Percentiles rank a stretch among this genome's conserved stretches.
Conservation (phyloP, 2,797 vertebrate species). For the Melanotaenia pygmaea region DNA sequence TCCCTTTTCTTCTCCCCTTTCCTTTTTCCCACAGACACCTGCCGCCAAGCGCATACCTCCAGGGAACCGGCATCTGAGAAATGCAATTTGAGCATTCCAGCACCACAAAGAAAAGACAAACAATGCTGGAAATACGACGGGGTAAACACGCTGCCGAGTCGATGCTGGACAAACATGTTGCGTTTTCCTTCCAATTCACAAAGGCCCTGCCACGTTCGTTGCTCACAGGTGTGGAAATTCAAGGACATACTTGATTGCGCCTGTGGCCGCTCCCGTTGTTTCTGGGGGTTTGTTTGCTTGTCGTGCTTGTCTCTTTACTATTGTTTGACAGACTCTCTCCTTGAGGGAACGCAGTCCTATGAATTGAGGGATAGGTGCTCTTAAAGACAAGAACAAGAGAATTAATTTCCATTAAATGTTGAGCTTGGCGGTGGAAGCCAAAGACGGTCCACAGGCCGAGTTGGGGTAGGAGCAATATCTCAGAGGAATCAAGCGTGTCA, state of each 20-base stretch:
- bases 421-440: slow-evolving; percentile 20
- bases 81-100: slow-evolving; percentile 84
- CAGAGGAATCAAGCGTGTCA: neutral
- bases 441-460: slow-evolving; percentile 14
- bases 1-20: slow-evolving; percentile 48
- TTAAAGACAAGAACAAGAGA: slow-evolving; percentile 40
- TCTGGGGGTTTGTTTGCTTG: slow-evolving; percentile 65
- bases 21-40: slow-evolving; percentile 80
- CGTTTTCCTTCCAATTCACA: slow-evolving; percentile 68
- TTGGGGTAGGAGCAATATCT: slow-evolving; percentile 3
- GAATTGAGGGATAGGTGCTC: slow-evolving; percentile 51
- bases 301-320: slow-evolving; percentile 34
- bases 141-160: slow-evolving; percentile 70
- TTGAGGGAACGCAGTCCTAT: slow-evolving; percentile 50
- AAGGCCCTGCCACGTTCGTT: slow-evolving; percentile 63
- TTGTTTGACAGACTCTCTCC: slow-evolving; percentile 67
- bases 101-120: slow-evolving; percentile 83
- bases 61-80: slow-evolving; percentile 83
- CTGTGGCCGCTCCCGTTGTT: slow-evolving; percentile 61
- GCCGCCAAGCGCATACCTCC: slow-evolving; percentile 80
- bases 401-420: slow-evolving; percentile 36
- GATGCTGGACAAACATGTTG: slow-evolving; percentile 82
- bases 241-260: slow-evolving; percentile 78
- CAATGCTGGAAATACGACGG: slow-evolving; percentile 76
- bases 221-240: slow-evolving; percentile 81